Evolutionary conservation across 2,113 vertebrate species (phyloP).

Genomic region (Geococcyx californianus): DNA sequence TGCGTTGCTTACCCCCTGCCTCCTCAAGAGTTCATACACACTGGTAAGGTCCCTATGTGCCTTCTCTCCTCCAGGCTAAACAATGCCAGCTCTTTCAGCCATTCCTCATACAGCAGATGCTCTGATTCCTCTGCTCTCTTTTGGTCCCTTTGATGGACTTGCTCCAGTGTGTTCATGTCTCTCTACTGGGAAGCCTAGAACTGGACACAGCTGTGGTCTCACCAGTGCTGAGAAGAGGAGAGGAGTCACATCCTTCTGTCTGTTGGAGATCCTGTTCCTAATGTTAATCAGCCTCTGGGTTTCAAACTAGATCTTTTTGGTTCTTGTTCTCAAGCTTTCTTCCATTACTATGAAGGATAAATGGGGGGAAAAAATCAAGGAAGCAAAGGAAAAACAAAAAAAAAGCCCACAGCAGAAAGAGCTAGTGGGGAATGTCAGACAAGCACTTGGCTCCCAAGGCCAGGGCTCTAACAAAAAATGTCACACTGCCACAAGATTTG

Average conservation of each 20-base stretch:
- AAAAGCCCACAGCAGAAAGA: neutral
- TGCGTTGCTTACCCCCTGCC: neutral
- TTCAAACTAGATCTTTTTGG: neutral
- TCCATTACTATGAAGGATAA: neutral
- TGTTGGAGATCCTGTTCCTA: neutral
- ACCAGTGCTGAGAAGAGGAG: neutral
- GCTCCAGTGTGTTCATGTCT: neutral
- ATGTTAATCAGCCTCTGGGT: neutral
- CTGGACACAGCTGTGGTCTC: neutral
- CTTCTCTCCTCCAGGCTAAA: neutral
- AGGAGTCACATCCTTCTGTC: accelerated
- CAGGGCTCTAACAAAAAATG: neutral
- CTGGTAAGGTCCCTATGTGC: neutral
- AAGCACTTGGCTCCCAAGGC: neutral
- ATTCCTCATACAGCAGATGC: neutral
- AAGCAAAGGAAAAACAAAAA: neutral
- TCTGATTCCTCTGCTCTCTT: neutral
- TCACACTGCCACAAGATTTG: neutral
- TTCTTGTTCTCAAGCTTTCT: neutral
- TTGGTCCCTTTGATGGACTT: neutral
- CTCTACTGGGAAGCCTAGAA: neutral
- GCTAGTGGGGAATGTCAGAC: neutral
- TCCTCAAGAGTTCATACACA: neutral
- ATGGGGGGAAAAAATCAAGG: accelerated
- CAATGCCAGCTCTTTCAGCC: neutral